Evolutionary conservation across 2,113 vertebrate genomes (phyloP).

Genomic region (Halichoeres trimaculatus): DNA sequence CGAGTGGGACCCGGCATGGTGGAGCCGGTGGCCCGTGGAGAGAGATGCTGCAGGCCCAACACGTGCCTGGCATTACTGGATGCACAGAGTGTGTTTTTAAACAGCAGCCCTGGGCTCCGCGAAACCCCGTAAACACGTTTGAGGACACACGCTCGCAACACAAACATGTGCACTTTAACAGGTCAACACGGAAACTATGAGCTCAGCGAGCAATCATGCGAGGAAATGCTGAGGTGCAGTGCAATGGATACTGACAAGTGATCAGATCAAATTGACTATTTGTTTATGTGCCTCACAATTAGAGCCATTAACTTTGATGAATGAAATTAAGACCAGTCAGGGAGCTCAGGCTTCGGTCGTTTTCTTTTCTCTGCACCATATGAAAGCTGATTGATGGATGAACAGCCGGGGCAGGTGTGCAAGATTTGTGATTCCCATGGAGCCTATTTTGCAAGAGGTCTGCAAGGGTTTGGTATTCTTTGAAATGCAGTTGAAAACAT

Average conservation of each 20-base stretch:
- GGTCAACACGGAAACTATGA: constrained; percentile 76
- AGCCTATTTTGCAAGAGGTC: neutral
- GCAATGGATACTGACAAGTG: constrained; percentile 23
- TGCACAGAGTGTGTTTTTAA: constrained; percentile 55
- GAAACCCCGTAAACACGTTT: constrained; percentile 63
- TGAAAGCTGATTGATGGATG: constrained; percentile 23
- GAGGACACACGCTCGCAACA: constrained; percentile 46
- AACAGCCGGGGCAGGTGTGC: constrained; percentile 33
- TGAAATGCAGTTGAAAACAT: constrained; percentile 1
- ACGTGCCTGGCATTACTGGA: constrained; percentile 64
- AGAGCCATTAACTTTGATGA: constrained; percentile 40
- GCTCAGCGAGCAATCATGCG: constrained; percentile 66
- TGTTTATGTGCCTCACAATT: constrained; percentile 53
- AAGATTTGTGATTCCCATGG: constrained; percentile 31
- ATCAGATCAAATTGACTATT: constrained; percentile 38
- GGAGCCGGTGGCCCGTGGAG: constrained; percentile 57
- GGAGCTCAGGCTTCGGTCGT: neutral
- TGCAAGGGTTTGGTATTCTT: neutral
- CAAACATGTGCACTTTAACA: constrained; percentile 58
- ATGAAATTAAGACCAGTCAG: constrained; percentile 1
- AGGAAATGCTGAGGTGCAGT: constrained; percentile 40
- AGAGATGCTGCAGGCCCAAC: constrained; percentile 66
- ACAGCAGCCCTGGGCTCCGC: constrained; percentile 60
- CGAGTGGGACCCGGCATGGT: constrained; percentile 48
- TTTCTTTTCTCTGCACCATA: constrained; percentile 7